Percentiles rank a stretch among this genome's conserved stretches.
phyloP scores from a whole-genome alignment of 2,113 vertebrate genomes.

The Theristicus caerulescens region DNA sequence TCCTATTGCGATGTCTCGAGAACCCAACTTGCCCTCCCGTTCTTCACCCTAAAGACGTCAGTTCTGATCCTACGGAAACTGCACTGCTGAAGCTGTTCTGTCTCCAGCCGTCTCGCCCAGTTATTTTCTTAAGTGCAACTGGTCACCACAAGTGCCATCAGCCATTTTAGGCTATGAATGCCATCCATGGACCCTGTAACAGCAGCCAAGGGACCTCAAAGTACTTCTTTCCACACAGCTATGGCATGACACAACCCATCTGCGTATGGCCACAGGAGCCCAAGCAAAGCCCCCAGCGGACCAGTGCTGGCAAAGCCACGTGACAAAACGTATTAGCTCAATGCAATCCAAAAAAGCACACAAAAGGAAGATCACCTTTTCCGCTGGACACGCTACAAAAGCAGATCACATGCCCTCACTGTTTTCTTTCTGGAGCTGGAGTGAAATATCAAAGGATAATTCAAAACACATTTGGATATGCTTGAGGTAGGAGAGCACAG shows the following conservation, averaged over 20 bases:
- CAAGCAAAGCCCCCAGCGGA: background rate
- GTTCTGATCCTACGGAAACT: background rate
- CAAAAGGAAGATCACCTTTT: background rate
- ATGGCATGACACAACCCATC: background rate
- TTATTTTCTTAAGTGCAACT: background rate
- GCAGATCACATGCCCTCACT: background rate
- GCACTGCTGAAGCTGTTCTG: background rate
- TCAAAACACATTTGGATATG: background rate
- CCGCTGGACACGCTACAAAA: background rate
- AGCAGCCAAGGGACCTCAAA: background rate
- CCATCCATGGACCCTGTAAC: fast-evolving
- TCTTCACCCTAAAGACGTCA: background rate
- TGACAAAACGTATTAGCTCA: background rate
- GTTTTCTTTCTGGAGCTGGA: background rate
- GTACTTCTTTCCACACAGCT: background rate
- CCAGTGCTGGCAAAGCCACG: background rate
- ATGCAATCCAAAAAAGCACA: background rate
- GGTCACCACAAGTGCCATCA: background rate
- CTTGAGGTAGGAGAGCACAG: background rate
- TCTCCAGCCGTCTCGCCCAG: background rate
- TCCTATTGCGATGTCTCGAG: background rate
- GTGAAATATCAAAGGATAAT: slow-evolving; percentile 23
- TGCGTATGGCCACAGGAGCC: background rate
- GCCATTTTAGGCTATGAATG: background rate
- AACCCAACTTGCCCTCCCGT: background rate